These are phyloP conservation scores for Tyria jacobaeae DNA, from an alignment of 2,888 invertebrate genomes.

Conservation along the genomic window DNA sequence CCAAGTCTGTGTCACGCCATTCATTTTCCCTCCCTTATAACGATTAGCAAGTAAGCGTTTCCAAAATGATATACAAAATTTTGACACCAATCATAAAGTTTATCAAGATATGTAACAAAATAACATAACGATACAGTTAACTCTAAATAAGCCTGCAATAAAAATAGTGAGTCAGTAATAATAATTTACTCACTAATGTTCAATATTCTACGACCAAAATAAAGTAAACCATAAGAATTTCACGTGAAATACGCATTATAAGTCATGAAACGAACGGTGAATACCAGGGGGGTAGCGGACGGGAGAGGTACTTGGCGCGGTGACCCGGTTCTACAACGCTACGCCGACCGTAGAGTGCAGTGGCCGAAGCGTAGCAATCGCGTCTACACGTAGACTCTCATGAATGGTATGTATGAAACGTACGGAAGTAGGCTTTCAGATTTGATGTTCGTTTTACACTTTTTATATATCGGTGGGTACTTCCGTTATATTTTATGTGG, in stretches of 20 bases:
- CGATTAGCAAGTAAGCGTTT: background rate
- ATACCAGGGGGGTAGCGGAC: slow-evolving; percentile 36
- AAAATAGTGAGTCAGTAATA: slow-evolving; percentile 23
- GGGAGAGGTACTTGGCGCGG: slow-evolving; percentile 49
- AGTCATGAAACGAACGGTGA: slow-evolving; percentile 33
- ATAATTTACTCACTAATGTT: slow-evolving; percentile 34
- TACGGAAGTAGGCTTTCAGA: slow-evolving; percentile 35
- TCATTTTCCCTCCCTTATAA: slow-evolving; percentile 1
- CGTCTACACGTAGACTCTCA: slow-evolving; percentile 56
- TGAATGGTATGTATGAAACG: slow-evolving; percentile 49
- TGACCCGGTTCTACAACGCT: slow-evolving; percentile 74
- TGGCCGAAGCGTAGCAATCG: slow-evolving; percentile 66
- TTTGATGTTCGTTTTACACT: slow-evolving; percentile 26
- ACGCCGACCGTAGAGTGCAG: slow-evolving; percentile 76
- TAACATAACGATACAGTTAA: slow-evolving; percentile 11
- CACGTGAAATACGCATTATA: slow-evolving; percentile 44
- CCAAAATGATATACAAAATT: background rate
- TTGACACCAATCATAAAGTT: background rate
- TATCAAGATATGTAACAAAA: background rate
- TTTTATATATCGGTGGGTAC: slow-evolving; percentile 12
- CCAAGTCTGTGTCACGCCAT: slow-evolving; percentile 3
- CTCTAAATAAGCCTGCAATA: slow-evolving; percentile 16
- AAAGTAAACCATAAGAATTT: slow-evolving; percentile 34
- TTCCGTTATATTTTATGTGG: background rate
- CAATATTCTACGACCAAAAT: slow-evolving; percentile 30